Evolutionary conservation across 2,888 invertebrate genomes (phyloP), one percentile per base, ranked within the genome.

Genomic region (Pimpla rufipes): DNA sequence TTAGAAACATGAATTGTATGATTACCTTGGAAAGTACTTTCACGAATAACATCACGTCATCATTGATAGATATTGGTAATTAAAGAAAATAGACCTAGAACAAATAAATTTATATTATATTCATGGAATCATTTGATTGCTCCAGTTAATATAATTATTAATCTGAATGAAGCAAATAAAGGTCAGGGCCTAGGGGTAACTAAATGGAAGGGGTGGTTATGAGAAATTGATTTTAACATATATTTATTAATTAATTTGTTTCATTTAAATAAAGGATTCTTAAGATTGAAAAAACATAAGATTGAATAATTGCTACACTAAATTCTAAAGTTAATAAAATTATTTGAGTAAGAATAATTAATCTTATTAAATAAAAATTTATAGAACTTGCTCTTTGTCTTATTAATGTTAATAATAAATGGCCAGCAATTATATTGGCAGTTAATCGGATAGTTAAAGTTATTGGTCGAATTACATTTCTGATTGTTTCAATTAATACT

Each of bases 391-490:
- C 94, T 2, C 93, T 94, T 85, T 94, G 94, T 81, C 95, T 94
- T 89, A 96, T 89, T 88, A 96, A 87, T 0, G 95, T 95, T 94
- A 96, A 92, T 90, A 96, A 87, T 93, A 96, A 90, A 92, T 96
- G 96, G 0, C 96, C 96, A 0, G 96, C 96, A 94, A 96, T 96
- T 95, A 96, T 96, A 94, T 96, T 96, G n/a, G 96, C 96, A 5
- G 95, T 95, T 94, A 96, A 90, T 85, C 96, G 96, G 80, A 97
- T 95, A 0, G 96, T 95, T 94, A 96, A 93, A 2, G 96, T 96
- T 92, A 95, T 94, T 0, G 96, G 96, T 11, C 96, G 96, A 93
- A 96, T 96, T 86, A 96, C 88, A 94, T 96, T 96, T 88, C 96
- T 96, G 93, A 96, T 95, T 47, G 95, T 95, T 95, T 96, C 96